phyloP scores from a whole-genome alignment of 2,113 vertebrate species.

The Gracilinanus agilis region DNA sequence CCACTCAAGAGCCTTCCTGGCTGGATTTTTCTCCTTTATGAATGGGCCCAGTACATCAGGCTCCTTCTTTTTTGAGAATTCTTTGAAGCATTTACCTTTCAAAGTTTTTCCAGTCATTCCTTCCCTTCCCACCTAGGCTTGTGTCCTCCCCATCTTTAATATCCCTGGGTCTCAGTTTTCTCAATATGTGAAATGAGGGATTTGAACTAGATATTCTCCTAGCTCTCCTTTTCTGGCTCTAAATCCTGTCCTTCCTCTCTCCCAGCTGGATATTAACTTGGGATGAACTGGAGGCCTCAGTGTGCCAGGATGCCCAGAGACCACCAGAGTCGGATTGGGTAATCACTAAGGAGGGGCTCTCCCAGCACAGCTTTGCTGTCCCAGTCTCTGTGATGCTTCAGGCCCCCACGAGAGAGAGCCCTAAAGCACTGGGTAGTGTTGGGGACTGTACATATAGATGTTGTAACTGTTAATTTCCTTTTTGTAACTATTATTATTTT shows the following conservation, averaged over 20 bases:
- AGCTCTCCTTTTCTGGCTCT: neutral
- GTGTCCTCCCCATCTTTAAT: neutral
- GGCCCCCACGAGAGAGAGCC: neutral
- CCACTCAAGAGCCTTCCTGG: neutral
- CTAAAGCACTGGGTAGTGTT: neutral
- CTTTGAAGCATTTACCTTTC: neutral
- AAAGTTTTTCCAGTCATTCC: neutral
- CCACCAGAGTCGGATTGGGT: neutral
- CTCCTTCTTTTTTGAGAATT: neutral
- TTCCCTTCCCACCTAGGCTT: neutral
- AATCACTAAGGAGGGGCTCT: neutral
- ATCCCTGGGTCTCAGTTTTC: neutral
- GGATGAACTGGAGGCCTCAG: neutral
- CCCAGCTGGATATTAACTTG: neutral
- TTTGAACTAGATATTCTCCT: neutral
- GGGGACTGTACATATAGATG: neutral
- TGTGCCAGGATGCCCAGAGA: neutral
- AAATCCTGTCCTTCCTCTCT: neutral
- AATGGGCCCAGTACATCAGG: neutral
- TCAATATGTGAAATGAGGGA: neutral
- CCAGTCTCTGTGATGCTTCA: neutral
- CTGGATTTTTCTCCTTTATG: neutral
- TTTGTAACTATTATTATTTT: slow-evolving; percentile 1
- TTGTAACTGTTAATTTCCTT: neutral
- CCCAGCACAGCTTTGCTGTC: neutral